Percentiles rank a stretch among this genome's conserved stretches.
phyloP scores from a whole-genome alignment of 2,113 vertebrate species.

The Alouatta palliata region DNA sequence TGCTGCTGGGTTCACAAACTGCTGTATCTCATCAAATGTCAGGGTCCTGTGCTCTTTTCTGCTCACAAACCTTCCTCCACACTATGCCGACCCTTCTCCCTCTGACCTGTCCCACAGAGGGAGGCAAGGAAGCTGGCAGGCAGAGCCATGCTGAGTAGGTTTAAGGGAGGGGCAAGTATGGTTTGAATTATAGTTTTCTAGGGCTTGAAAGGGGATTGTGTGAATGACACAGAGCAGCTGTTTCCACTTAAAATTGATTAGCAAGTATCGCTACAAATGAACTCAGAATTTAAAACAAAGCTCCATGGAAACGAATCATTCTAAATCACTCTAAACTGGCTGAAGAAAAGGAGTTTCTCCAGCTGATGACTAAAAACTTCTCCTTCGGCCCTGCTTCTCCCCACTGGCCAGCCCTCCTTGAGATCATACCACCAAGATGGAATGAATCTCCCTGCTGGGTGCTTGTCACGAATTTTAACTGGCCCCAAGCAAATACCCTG shows the following conservation, averaged over 20 bases:
- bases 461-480: neutral
- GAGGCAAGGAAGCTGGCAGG: neutral
- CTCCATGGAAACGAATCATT: constrained; percentile 51
- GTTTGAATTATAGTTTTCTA: constrained; percentile 55
- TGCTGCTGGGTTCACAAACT: neutral
- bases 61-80: neutral
- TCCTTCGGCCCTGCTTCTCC: neutral
- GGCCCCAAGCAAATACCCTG: neutral
- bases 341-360: constrained; percentile 27
- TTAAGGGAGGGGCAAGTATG: neutral
- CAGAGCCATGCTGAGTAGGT: neutral
- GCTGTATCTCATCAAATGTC: neutral
- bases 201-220: neutral
- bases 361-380: neutral
- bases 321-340: constrained; percentile 27
- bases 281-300: constrained; percentile 70
- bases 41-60: neutral
- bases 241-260: constrained; percentile 73
- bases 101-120: neutral
- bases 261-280: constrained; percentile 64
- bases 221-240: constrained; percentile 63
- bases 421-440: neutral
- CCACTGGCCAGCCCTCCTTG: neutral
- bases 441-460: neutral
- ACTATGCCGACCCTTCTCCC: neutral